Evolutionary conservation across 2,888 invertebrate species (phyloP), one percentile per base, ranked within the genome.

Genomic region (Callyntrura guangdongensis): DNA sequence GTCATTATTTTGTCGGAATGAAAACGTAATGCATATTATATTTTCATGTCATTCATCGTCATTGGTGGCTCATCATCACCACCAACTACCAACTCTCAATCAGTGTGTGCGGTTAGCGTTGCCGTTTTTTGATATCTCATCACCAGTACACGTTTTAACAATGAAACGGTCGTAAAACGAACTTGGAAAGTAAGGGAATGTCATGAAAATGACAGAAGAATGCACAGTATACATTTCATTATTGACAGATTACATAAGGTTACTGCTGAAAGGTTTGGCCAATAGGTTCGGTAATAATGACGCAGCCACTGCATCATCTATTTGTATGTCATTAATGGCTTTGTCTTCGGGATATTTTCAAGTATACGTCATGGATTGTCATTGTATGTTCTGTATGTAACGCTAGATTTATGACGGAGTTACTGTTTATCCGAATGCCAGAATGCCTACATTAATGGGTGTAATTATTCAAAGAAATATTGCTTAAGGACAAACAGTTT

Each of bases 191-290:
- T 74, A 56, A 77, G 79, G 84, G 83, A 79, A 83, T 79, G 87
- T 91, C 87, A 83, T 67, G 87, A 56, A 81, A 77, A 56, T 90
- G 91, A 87, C 91, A 87, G 91, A 87, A 84, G 90, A 90, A 90
- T 90, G 86, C 27, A 67, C 59, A 77, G 89, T 84, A 61, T 69
- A 67, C 86, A 86, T 81, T 86, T 86, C 64, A 67, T 84, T 91
- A 87, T 87, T 91, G 91, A 87, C 87, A 85, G 84, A 85, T 88
- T 84, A 88, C 91, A 91, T 61, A 79, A 84, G 87, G 87, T 86
- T 86, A 89, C 47, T 69, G 17, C 61, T 64, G 72, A 77, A 67
- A 64, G 77, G 77, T 74, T 89, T 83, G 79, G 77, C 77, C 53
- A 61, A 17, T 64, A 59, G 79, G 53, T n/a, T 56, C 20, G 25